Evolutionary conservation across 2,888 invertebrate genomes (phyloP).

Genomic region (Drosophila aldrichi): DNA sequence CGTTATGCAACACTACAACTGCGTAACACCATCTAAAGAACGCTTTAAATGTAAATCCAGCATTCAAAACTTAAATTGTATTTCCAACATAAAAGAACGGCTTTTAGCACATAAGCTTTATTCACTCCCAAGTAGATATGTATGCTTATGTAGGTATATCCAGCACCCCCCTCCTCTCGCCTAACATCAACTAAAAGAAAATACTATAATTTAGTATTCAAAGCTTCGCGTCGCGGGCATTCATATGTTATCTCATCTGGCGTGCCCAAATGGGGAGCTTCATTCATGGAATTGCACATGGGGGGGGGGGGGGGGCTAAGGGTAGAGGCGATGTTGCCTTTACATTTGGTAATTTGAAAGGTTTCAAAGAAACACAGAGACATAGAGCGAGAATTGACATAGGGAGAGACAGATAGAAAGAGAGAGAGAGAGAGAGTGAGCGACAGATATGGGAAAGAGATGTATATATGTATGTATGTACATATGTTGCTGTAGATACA

Average conservation of each 20-base stretch:
- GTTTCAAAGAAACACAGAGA: slow-evolving; percentile 19
- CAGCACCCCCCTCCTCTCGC: neutral
- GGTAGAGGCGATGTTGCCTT: slow-evolving; percentile 10
- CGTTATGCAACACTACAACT: neutral
- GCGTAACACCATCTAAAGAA: neutral
- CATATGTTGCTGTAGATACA: neutral
- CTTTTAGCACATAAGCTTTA: slow-evolving; percentile 2
- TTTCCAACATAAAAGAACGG: neutral
- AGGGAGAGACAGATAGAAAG: neutral
- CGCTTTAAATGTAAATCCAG: neutral
- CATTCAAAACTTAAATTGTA: neutral
- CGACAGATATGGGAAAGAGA: too few species aligned
- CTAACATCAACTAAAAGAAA: neutral
- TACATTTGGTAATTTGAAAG: slow-evolving; percentile 29
- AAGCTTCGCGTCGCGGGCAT: slow-evolving; percentile 2
- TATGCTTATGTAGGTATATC: too few species aligned
- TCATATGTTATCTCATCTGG: slow-evolving; percentile 15
- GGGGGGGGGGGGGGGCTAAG: too few species aligned
- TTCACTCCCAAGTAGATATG: neutral
- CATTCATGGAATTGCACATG: slow-evolving; percentile 9
- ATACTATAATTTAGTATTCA: slow-evolving; percentile 8
- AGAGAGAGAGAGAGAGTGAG: neutral
- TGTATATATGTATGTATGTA: too few species aligned
- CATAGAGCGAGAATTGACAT: neutral
- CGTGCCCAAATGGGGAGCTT: neutral